Conservation (phyloP, 1,140 invertebrate species). For the Spodoptera litura region DNA sequence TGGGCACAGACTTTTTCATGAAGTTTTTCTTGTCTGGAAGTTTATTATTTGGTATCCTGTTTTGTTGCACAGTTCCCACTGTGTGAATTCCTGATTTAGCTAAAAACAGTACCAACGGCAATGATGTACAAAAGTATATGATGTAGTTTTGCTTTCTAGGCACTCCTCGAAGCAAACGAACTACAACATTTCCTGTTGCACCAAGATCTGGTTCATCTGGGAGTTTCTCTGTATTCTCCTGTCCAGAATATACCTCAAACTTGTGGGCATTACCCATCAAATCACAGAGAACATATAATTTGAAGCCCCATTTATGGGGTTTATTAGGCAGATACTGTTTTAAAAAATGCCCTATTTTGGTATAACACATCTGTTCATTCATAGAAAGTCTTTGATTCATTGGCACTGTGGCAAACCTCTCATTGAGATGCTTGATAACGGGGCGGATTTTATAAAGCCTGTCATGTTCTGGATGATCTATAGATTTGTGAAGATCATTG, state of each 20-base stretch:
- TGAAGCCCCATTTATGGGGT: slow-evolving; percentile 51
- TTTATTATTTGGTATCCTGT: slow-evolving; percentile 56
- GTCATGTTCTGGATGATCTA: slow-evolving; percentile 67
- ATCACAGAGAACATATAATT: slow-evolving; percentile 46
- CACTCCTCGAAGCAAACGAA: slow-evolving; percentile 57
- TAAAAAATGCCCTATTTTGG: slow-evolving; percentile 44
- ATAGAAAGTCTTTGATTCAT: slow-evolving; percentile 58
- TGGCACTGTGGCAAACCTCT: slow-evolving; percentile 66
- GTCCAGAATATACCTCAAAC: slow-evolving; percentile 49
- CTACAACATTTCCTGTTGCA: slow-evolving; percentile 59
- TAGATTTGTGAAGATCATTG: slow-evolving; percentile 51
- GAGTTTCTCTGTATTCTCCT: slow-evolving; percentile 32
- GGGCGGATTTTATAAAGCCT: slow-evolving; percentile 68
- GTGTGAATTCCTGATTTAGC: slow-evolving; percentile 55
- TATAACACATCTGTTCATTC: not conserved
- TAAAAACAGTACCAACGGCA: slow-evolving; percentile 53
- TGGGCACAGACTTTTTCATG: slow-evolving; percentile 56
- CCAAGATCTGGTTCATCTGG: slow-evolving; percentile 58
- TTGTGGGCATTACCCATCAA: slow-evolving; percentile 32
- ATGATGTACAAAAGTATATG: slow-evolving; percentile 57
- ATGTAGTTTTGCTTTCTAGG: slow-evolving; percentile 52
- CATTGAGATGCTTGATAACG: slow-evolving; percentile 65
- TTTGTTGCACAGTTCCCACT: slow-evolving; percentile 57
- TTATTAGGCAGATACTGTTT: slow-evolving; percentile 51
- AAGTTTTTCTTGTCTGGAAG: slow-evolving; percentile 53